Evolutionary conservation across 1,140 invertebrate species (phyloP).

Genomic region (Solenopsis invicta): DNA sequence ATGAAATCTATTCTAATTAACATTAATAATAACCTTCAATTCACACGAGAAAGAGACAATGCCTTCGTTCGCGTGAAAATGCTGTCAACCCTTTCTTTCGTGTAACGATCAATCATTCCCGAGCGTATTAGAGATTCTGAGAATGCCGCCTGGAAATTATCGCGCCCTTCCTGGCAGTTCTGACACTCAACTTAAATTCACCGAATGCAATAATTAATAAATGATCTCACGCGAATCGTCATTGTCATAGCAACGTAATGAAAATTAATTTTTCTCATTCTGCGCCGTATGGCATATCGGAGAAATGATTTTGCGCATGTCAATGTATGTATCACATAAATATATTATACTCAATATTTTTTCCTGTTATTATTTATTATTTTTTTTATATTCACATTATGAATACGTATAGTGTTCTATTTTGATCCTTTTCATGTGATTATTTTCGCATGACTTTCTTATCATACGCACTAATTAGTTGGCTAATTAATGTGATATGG

Average conservation of each 20-base stretch:
- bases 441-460: too few species aligned
- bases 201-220: conserved; percentile 50
- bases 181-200: conserved; percentile 29
- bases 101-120: conserved; percentile 44
- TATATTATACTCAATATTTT: neutral
- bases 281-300: neutral
- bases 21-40: conserved; percentile 58
- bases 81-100: conserved; percentile 26
- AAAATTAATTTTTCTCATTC: conserved; percentile 44
- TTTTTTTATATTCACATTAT: too few species aligned
- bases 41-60: conserved; percentile 27
- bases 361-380: neutral
- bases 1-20: conserved; percentile 36
- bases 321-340: neutral
- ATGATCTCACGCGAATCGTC: conserved; percentile 23
- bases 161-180: neutral
- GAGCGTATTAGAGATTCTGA: conserved; percentile 47
- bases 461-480: too few species aligned
- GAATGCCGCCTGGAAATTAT: conserved; percentile 50
- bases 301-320: conserved; percentile 9
- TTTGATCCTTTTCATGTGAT: too few species aligned
- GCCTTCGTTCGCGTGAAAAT: conserved; percentile 47
- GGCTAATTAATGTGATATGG: too few species aligned
- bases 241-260: conserved; percentile 53
- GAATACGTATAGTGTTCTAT: too few species aligned